Evolutionary conservation across 2,888 invertebrate genomes (phyloP), one percentile per base, ranked within the genome.

Genomic region (Polydesmus complanatus): DNA sequence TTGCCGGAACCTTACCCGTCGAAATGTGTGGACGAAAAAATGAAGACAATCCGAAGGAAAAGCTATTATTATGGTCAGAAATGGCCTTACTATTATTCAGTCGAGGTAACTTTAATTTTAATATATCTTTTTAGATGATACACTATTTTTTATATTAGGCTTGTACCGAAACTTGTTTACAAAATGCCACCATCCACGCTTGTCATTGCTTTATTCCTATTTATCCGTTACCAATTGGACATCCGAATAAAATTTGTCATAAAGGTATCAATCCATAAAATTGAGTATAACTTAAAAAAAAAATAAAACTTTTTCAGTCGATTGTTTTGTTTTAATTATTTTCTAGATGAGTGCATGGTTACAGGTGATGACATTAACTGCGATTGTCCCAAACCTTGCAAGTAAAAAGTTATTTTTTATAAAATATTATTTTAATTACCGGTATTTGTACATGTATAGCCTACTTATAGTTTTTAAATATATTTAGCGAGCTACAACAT

Each of bases 151-250:
- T n/a, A n/a, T 14, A 47, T 47, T 57, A 59, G 59, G 59, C 59
- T 11, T 59, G 59, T 47, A 54, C 59, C 2, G 54, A 54, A n/a
- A 37, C 54, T 8, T 59, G 59, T 23, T 2, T 54, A 1, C 59
- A 59, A 22, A 59, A 59, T 26, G 18, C 51, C 23, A 51, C 59
- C 19, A 23, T 37, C 2, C 11, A n/a, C 11, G 19, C 27, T n/a
- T 59, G 59, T 48, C 11, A 37, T 22, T 59, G 59, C 26, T 22
- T 59, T 19, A 22, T 54, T 18, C 47, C 59, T 18, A 25, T 21
- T 23, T 21, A 47, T 2, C 54, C 59, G 1, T 14, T 54, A 18
- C 54, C 59, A n/a, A 5, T 47, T 21, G 18, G 11, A 3, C 27
- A 19, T 37, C 19, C 47, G 19, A 11, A 56, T 19, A 47, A 27